A percentile compares a stretch with the other conserved stretches of the same genome.
phyloP scores from a whole-genome alignment of 2,113 vertebrate genomes.

The Erythrocebus patas region DNA sequence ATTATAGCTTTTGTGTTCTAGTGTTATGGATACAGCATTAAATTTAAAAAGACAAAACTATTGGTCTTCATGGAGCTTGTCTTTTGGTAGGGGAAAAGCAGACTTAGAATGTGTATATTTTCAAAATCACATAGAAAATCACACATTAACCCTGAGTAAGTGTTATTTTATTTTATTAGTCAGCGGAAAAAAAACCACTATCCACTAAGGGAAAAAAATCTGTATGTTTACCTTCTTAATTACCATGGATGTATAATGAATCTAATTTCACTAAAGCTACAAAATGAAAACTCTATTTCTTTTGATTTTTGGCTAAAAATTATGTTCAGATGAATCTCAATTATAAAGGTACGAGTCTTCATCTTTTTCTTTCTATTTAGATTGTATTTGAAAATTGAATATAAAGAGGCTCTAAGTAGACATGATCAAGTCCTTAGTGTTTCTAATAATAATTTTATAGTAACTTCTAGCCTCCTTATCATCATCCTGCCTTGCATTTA shows the following conservation, averaged over 20 bases:
- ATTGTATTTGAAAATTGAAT: background rate
- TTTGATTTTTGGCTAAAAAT: background rate
- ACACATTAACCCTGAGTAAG: background rate
- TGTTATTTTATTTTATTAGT: background rate
- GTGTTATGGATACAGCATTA: background rate
- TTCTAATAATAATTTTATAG: conserved; percentile 32
- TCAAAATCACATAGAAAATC: background rate
- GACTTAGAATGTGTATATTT: background rate
- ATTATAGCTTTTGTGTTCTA: background rate
- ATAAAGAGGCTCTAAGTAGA: background rate
- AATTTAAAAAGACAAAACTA: background rate
- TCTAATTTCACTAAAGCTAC: background rate
- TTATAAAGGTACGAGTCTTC: background rate
- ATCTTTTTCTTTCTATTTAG: conserved; percentile 28
- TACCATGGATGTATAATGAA: background rate
- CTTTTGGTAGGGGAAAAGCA: background rate
- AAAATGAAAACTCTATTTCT: background rate
- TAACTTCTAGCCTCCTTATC: background rate
- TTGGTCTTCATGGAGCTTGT: background rate
- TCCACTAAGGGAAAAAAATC: background rate
- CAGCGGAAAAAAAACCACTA: background rate
- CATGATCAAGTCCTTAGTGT: background rate
- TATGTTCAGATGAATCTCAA: background rate
- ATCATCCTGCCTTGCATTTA: background rate
- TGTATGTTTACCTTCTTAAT: background rate